phyloP scores from a whole-genome alignment of 2,113 vertebrate species.

The Strix aluco region DNA sequence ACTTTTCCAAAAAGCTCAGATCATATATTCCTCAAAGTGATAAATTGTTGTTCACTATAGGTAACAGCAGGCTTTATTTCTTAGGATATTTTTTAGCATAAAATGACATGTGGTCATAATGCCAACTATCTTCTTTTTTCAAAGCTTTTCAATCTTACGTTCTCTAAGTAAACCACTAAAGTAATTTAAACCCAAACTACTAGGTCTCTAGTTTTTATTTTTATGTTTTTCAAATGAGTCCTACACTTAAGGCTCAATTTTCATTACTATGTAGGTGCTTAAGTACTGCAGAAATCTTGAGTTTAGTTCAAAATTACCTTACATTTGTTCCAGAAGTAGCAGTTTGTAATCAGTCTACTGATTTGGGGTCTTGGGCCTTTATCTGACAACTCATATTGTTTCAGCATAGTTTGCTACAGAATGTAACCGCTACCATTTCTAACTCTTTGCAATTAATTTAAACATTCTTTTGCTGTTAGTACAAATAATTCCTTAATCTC shows the following conservation, averaged over 20 bases:
- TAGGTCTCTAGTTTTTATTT: not conserved
- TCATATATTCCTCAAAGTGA: not conserved
- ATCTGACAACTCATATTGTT: not conserved
- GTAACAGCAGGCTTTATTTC: not conserved
- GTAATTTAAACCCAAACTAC: not conserved
- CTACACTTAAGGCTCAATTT: not conserved
- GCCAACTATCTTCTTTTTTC: not conserved
- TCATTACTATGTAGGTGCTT: not conserved
- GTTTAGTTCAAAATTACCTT: not conserved
- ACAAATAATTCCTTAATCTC: not conserved
- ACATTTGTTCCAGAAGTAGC: not conserved
- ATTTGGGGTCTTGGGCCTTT: not conserved
- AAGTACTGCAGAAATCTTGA: not conserved
- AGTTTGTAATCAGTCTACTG: not conserved
- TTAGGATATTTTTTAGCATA: not conserved
- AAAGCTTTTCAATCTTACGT: not conserved
- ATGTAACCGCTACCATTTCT: not conserved
- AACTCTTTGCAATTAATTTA: not conserved
- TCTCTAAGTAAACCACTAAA: not conserved
- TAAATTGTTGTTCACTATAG: not conserved
- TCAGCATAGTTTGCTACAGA: not conserved
- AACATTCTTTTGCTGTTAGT: not conserved
- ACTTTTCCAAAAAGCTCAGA: not conserved
- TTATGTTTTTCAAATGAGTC: not conserved
- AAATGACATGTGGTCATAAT: not conserved